Conservation (phyloP, 2,113 vertebrate genomes). For the Gnathonemus longibarbis region DNA sequence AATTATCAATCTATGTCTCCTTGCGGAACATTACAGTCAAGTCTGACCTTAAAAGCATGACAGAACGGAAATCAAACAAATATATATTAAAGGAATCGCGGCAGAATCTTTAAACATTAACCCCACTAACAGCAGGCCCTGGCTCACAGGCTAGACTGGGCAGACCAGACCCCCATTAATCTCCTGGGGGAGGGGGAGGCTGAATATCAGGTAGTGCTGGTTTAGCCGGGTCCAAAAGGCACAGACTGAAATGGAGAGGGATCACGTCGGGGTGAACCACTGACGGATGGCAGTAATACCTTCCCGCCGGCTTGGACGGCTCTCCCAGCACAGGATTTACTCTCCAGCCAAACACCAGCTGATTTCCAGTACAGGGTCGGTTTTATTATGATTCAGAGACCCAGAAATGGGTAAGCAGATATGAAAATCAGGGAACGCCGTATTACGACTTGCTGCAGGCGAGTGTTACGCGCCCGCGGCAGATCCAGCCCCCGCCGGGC, state of each 20-base stretch:
- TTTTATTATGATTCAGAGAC: background rate
- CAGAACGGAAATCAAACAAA: constrained; percentile 64
- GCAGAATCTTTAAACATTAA: constrained; percentile 51
- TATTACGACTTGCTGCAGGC: background rate
- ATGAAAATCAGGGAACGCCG: background rate
- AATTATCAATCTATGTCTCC: constrained; percentile 98
- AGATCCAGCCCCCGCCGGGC: background rate
- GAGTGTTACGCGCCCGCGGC: background rate
- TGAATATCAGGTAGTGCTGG: constrained; percentile 9
- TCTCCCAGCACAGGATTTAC: background rate
- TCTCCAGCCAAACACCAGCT: background rate
- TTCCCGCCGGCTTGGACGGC: background rate
- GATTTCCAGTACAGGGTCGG: background rate
- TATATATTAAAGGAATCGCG: constrained; percentile 53
- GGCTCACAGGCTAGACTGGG: background rate
- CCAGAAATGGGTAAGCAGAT: background rate
- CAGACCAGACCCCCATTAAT: constrained; percentile 32
- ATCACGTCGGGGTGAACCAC: constrained; percentile 10
- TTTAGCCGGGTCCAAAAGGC: background rate
- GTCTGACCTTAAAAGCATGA: constrained; percentile 79
- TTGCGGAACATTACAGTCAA: constrained; percentile 82
- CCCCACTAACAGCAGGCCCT: constrained; percentile 15
- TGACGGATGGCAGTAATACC: background rate
- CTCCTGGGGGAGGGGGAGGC: constrained; percentile 28
- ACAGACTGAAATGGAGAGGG: constrained; percentile 24